Conservation (phyloP, 2,113 vertebrate species). For the Noctilio leporinus region DNA sequence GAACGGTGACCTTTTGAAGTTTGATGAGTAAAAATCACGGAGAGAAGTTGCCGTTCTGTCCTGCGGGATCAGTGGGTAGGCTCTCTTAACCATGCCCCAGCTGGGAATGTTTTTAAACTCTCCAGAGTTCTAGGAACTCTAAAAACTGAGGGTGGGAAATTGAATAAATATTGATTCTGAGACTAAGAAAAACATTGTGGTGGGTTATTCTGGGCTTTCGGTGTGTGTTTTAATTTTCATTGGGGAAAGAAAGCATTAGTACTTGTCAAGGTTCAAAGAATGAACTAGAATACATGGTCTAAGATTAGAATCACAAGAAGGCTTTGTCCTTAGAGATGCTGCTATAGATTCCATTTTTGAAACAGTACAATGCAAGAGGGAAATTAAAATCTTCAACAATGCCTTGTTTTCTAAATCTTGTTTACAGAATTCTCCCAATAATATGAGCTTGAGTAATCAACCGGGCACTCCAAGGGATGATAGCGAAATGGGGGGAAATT, state of each 20-base stretch:
- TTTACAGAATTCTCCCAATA: conserved; percentile 95
- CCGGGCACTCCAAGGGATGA: conserved; percentile 98
- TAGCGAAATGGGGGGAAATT: conserved; percentile 96
- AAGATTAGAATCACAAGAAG: not conserved
- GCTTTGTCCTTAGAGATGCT: not conserved
- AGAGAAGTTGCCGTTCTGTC: not conserved
- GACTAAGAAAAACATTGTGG: not conserved
- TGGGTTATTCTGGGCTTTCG: not conserved
- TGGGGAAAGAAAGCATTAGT: conserved; percentile 4
- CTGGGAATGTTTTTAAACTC: conserved; percentile 22
- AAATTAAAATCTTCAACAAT: conserved; percentile 40
- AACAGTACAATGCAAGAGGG: conserved; percentile 23
- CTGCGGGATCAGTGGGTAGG: not conserved
- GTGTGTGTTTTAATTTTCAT: conserved; percentile 14
- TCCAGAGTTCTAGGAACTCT: not conserved
- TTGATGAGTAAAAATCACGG: not conserved
- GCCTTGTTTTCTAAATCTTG: conserved; percentile 63
- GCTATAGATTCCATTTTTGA: not conserved
- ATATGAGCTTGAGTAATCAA: conserved; percentile 98
- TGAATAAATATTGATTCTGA: conserved; percentile 49
- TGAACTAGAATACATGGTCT: not conserved
- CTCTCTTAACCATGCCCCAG: not conserved
- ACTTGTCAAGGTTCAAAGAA: not conserved
- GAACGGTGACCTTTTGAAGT: conserved; percentile 15
- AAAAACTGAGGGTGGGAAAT: not conserved